Base-by-base conservation (phyloP, 2,797 vertebrate species). In the Smutsia temminckii region DNA sequence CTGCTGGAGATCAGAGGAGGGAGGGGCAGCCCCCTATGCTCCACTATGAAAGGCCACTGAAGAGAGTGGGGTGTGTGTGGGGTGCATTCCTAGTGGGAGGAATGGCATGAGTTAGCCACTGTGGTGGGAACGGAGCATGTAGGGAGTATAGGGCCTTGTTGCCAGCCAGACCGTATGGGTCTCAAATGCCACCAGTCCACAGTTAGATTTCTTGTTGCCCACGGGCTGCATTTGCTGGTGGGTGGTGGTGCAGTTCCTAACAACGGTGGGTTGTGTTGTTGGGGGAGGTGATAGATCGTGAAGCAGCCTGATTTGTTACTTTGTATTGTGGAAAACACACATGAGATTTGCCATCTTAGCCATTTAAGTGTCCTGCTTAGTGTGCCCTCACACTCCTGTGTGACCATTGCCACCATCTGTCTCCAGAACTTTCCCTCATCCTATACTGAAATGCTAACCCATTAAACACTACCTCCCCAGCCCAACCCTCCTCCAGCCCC, bases 131-230 rank as follows among this genome's bases (percentile, higher is more conserved):
- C 16, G 13, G 40, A n/a, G 49, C 59, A 1, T 4, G 0, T 8
- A 5, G 21, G 37, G 64, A 18, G n/a, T n/a, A 21, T 37, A 29
- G n/a, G 57, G 29, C 66, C 87, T 29, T 57, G 6, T 64, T n/a
- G 37, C 57, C 72, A 69, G 85, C 92, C 34, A 0, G 6, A 42
- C 37, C 27, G 3, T 1, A 23, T 64, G 37, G 68, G n/a, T 27
- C 78, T 91, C 75, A 8, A 34, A 92, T 85, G 12, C 85, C 88
- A 40, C 42, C 66, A 27, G 77, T 81, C 91, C 71, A 81, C 77
- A 42, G 3, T 5, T 53, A 5, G 34, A 53, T 61, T 55, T 72
- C 89, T 42, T 4, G 53, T 29, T 69, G 64, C 80, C 92, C 87
- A 51, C 57, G 4, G 59, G 63, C 95, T n/a, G 0, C 32, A 34